phyloP scores from a whole-genome alignment of 2,888 invertebrate species.

The Julus scandinavius region DNA sequence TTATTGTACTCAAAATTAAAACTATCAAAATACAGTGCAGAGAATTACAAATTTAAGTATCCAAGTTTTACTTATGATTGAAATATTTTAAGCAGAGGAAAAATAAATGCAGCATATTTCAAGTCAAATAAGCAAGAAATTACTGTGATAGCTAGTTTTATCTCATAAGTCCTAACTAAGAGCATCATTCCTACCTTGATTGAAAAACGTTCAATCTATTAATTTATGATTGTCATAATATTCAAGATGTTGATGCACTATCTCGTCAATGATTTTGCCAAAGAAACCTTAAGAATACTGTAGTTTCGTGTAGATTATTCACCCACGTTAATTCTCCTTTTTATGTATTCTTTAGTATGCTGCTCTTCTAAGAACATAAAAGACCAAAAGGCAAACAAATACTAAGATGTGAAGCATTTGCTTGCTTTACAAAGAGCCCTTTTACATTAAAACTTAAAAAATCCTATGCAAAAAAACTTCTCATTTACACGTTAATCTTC shows the following conservation, averaged over 20 bases:
- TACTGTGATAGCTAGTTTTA: conserved; percentile 37
- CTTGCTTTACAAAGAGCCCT: neutral
- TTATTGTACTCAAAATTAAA: neutral
- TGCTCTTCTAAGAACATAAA: neutral
- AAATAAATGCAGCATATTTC: neutral
- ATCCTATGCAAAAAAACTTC: neutral
- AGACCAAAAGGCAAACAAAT: neutral
- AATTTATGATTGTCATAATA: conserved; percentile 8
- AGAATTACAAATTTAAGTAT: neutral
- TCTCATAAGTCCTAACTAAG: neutral
- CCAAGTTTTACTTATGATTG: neutral
- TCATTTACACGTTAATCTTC: neutral
- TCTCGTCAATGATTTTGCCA: conserved; percentile 3
- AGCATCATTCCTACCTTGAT: neutral
- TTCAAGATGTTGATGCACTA: neutral
- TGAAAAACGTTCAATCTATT: neutral
- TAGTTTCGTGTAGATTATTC: neutral
- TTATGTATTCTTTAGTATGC: neutral
- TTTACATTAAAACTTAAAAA: neutral
- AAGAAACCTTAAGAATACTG: neutral
- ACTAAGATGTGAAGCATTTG: neutral
- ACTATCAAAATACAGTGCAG: neutral
- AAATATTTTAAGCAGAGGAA: neutral
- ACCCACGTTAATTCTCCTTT: neutral
- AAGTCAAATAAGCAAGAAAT: neutral